phyloP scores from a whole-genome alignment of 2,797 vertebrate species.

The Dromococcyx pavoninus region DNA sequence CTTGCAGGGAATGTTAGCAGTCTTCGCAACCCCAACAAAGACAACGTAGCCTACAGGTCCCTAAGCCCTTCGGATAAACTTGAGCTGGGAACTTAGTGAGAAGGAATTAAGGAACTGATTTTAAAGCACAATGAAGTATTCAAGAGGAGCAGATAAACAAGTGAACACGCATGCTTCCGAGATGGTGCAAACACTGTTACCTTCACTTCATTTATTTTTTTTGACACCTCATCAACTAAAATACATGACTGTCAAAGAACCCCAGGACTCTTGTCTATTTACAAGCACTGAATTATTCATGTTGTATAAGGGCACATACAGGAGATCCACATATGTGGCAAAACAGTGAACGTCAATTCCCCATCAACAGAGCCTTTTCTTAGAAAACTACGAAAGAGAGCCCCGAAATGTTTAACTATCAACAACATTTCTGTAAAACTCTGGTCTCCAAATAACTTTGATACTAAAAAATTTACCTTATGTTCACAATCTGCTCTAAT shows the following conservation, averaged over 20 bases:
- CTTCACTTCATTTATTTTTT: background rate
- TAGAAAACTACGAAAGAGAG: background rate
- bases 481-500: conserved; percentile 49
- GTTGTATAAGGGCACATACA: background rate
- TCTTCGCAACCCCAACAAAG: background rate
- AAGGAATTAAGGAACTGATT: background rate
- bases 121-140: background rate
- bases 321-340: background rate
- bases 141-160: background rate
- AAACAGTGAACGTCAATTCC: background rate
- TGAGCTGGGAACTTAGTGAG: background rate
- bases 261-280: background rate
- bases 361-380: background rate
- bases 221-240: background rate
- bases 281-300: conserved; percentile 14
- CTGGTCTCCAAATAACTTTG: background rate
- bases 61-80: background rate
- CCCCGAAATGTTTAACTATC: background rate
- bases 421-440: conserved; percentile 14
- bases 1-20: background rate
- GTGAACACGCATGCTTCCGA: background rate
- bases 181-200: background rate
- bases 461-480: conserved; percentile 46
- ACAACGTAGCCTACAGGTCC: background rate
- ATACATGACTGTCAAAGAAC: background rate